These are phyloP conservation scores for Nothocercus nigrocapillus DNA, from an alignment of 2,113 vertebrate species.

Conservation along the genomic window DNA sequence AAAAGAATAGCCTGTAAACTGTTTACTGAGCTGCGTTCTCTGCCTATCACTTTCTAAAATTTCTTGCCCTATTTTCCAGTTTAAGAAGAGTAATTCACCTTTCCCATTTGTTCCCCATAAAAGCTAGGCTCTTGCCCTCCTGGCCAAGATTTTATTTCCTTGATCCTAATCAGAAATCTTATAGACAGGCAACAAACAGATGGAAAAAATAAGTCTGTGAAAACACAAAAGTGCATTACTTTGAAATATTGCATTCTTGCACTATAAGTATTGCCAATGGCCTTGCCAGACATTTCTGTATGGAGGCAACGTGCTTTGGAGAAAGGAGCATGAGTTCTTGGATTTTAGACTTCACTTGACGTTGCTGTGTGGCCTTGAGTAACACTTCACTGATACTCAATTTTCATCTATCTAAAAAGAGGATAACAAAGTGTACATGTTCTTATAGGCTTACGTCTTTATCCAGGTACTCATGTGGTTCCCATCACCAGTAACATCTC, in stretches of 20 bases:
- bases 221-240: neutral
- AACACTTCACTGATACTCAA: neutral
- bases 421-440: neutral
- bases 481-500: neutral
- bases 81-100: neutral
- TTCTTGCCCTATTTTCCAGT: neutral
- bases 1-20: neutral
- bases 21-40: neutral
- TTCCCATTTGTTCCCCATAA: constrained; percentile 40
- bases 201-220: constrained; percentile 37
- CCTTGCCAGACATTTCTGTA: neutral
- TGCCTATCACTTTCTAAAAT: constrained; percentile 18
- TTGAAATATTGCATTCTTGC: constrained; percentile 46
- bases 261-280: neutral
- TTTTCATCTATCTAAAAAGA: neutral
- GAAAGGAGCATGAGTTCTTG: constrained; percentile 14
- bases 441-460: neutral
- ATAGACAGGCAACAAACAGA: constrained; percentile 33
- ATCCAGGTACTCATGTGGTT: neutral
- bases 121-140: constrained; percentile 8
- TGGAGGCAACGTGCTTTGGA: neutral
- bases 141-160: constrained; percentile 48
- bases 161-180: constrained; percentile 39
- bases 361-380: neutral
- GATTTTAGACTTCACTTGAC: constrained; percentile 31